Percentiles rank a stretch among this genome's conserved stretches.
phyloP scores from a whole-genome alignment of 2,797 vertebrate species.

The Macroramphosus scolopax region DNA sequence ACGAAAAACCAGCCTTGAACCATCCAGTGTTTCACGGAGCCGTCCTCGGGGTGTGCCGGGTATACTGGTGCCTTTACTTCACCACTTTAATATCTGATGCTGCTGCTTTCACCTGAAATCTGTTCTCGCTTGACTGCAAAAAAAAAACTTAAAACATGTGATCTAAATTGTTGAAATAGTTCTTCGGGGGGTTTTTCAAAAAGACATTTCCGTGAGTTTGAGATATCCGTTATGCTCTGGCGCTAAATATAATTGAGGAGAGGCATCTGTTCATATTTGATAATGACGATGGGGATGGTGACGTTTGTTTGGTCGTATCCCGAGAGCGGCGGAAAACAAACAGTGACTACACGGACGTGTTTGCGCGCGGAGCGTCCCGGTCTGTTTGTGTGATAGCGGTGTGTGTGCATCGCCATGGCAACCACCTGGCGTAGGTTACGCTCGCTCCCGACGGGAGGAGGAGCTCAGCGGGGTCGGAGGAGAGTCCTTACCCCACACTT shows the following conservation, averaged over 20 bases:
- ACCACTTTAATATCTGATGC: too few relatives aligned
- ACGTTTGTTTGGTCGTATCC: too few relatives aligned
- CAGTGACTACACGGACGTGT: too few relatives aligned
- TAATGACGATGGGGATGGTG: too few relatives aligned
- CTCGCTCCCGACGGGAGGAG: conserved; percentile 2
- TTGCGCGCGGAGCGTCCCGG: too few relatives aligned
- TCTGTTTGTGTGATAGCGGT: background rate
- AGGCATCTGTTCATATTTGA: too few relatives aligned
- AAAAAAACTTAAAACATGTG: too few relatives aligned
- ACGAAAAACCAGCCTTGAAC: conserved; percentile 38
- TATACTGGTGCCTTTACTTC: conserved; percentile 11
- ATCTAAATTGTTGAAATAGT: background rate
- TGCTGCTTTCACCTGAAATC: conserved; percentile 17
- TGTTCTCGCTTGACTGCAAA: background rate
- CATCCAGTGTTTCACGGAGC: conserved; percentile 19
- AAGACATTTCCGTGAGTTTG: too few relatives aligned
- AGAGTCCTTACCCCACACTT: conserved; percentile 88
- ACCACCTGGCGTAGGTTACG: too few relatives aligned
- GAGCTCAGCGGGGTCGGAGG: conserved; percentile 25
- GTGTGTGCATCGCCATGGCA: conserved; percentile 12
- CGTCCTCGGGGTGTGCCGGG: conserved; percentile 13
- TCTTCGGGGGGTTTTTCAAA: too few relatives aligned
- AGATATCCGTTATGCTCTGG: too few relatives aligned
- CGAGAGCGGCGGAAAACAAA: conserved; percentile 17
- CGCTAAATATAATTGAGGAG: too few relatives aligned